These are phyloP conservation scores for Orycteropus afer DNA, from an alignment of 2,113 vertebrate species.

Conservation along the genomic window DNA sequence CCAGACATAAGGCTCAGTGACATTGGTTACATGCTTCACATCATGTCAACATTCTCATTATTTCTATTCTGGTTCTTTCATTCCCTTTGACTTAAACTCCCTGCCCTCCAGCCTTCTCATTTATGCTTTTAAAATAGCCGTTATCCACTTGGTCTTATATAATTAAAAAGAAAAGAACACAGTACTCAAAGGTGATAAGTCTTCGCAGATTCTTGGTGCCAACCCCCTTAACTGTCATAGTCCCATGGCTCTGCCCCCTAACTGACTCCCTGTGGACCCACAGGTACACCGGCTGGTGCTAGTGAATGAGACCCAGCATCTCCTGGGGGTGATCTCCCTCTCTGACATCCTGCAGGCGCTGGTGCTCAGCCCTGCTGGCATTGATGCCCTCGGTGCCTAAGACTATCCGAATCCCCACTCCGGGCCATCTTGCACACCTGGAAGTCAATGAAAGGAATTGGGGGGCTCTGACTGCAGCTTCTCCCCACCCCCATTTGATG, in stretches of 20 bases:
- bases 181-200: background rate
- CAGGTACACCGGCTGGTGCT: conserved; percentile 98
- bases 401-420: conserved; percentile 61
- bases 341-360: conserved; percentile 98
- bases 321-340: conserved; percentile 95
- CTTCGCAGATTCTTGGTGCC: background rate
- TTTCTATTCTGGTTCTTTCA: background rate
- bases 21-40: background rate
- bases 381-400: conserved; percentile 93
- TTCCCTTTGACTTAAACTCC: background rate
- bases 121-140: background rate
- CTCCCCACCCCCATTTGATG: background rate
- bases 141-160: background rate
- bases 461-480: background rate
- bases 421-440: background rate
- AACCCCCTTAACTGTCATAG: background rate
- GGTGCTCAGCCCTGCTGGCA: conserved; percentile 95
- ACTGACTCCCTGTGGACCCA: background rate
- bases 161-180: background rate
- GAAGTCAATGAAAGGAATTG: background rate
- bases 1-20: background rate
- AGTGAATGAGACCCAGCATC: conserved; percentile 90
- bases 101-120: background rate
- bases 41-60: background rate
- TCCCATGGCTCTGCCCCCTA: background rate